phyloP scores from a whole-genome alignment of 1,140 invertebrate species.

The Lucilia cuprina region DNA sequence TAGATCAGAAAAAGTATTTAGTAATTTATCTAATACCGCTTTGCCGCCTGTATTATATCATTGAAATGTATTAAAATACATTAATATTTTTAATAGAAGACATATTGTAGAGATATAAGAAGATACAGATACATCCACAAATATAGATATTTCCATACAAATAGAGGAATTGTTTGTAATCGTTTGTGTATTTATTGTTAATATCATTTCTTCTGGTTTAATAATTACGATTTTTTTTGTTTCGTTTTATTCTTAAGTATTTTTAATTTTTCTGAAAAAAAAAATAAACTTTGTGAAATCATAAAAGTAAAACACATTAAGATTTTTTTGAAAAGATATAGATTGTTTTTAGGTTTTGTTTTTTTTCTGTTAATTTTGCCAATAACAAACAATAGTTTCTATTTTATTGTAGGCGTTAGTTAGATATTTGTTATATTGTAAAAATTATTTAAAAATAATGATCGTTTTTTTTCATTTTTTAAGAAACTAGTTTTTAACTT shows the following conservation, averaged over 20 bases:
- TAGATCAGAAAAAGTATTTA: no score
- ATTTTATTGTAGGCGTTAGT: conserved; percentile 24
- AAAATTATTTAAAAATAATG: background rate
- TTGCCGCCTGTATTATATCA: conserved; percentile 12
- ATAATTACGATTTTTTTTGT: no score
- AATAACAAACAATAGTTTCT: conserved; percentile 22
- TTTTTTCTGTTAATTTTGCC: background rate
- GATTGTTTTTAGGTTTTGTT: conserved; percentile 14
- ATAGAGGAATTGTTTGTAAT: background rate
- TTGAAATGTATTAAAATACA: conserved; percentile 20
- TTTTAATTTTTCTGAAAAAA: no score
- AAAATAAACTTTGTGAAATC: background rate
- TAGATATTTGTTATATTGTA: background rate
- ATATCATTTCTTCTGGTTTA: background rate
- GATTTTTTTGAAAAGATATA: conserved; percentile 10
- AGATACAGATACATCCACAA: background rate
- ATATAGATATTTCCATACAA: background rate
- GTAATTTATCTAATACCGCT: no score
- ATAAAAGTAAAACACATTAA: conserved; percentile 24
- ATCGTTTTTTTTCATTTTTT: background rate
- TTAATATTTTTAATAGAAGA: conserved; percentile 26
- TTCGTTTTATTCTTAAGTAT: no score
- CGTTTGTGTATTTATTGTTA: background rate
- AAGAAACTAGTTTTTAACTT: background rate
- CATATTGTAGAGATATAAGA: background rate